Evolutionary conservation across 35 echinoderm and acorn worm species (phyloP).

Genomic region (Amphiura filiformis): DNA sequence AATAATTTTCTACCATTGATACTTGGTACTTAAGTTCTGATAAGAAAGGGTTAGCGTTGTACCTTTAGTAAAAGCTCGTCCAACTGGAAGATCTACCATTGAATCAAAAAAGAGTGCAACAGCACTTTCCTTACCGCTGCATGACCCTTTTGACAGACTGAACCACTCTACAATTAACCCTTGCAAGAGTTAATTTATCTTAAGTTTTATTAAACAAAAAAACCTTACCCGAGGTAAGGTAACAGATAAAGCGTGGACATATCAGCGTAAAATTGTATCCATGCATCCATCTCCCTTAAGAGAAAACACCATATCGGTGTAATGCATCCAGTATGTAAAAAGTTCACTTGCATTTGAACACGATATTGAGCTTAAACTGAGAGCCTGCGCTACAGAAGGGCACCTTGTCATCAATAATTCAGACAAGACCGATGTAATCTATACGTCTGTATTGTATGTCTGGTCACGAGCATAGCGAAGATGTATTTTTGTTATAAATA

Average conservation of each 20-base stretch:
- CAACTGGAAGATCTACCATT: neutral
- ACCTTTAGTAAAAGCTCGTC: neutral
- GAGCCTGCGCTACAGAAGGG: neutral
- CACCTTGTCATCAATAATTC: constrained; percentile 12
- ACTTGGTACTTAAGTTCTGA: too few species aligned
- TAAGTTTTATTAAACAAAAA: neutral
- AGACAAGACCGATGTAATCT: constrained; percentile 6
- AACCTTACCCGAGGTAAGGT: neutral
- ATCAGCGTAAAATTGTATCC: neutral
- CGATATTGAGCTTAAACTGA: neutral
- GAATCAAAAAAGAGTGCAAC: neutral
- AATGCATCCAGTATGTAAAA: neutral
- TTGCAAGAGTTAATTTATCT: neutral
- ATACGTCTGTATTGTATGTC: neutral
- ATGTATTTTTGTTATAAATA: constrained; percentile 16
- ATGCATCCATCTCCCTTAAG: neutral
- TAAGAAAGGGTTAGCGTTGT: too few species aligned
- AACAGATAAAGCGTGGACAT: neutral
- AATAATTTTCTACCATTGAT: too few species aligned
- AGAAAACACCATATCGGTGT: neutral
- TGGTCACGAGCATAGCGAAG: neutral
- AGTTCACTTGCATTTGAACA: neutral
- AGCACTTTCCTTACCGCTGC: neutral
- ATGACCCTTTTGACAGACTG: neutral
- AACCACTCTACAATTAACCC: neutral